Percentiles rank a stretch among this genome's conserved stretches.
These are phyloP conservation scores for Micromussa lordhowensis DNA, from an alignment of 92 coral and sea anemone species.

Conservation along the genomic window DNA sequence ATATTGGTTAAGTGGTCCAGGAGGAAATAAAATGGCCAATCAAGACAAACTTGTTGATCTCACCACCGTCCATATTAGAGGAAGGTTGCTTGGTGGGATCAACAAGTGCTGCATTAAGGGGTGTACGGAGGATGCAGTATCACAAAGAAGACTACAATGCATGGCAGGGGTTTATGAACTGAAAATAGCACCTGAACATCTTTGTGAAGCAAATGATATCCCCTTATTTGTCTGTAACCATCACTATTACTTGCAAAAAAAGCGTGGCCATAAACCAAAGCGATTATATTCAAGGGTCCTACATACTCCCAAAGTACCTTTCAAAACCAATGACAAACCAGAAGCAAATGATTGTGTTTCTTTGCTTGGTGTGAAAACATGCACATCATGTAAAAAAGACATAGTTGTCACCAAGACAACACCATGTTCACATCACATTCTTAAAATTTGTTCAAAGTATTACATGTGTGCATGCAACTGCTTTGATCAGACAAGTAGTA, in stretches of 20 bases:
- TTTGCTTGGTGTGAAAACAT: too few species aligned
- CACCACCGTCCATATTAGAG: conserved; percentile 4
- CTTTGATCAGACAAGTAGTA: too few species aligned
- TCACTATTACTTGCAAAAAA: background rate
- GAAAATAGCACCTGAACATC: background rate
- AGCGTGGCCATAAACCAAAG: conserved; percentile 1
- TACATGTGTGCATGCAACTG: too few species aligned
- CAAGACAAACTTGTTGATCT: background rate
- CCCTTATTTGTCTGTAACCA: background rate
- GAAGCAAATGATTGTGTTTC: too few species aligned
- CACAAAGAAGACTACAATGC: background rate
- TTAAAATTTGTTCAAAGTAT: too few species aligned
- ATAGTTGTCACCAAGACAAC: too few species aligned
- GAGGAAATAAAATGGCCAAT: background rate
- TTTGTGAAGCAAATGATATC: conserved; percentile 4
- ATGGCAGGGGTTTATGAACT: conserved; percentile 14
- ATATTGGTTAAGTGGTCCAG: conserved; percentile 32
- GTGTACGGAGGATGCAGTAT: background rate
- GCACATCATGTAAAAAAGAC: too few species aligned
- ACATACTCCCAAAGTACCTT: background rate
- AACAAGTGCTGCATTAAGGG: conserved; percentile 23
- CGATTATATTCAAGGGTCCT: too few species aligned
- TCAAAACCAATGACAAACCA: too few species aligned
- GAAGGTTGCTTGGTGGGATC: conserved; percentile 11
- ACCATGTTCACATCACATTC: too few species aligned